phyloP scores from a whole-genome alignment of 2,888 invertebrate genomes.

The Parascotia fuliginaria region DNA sequence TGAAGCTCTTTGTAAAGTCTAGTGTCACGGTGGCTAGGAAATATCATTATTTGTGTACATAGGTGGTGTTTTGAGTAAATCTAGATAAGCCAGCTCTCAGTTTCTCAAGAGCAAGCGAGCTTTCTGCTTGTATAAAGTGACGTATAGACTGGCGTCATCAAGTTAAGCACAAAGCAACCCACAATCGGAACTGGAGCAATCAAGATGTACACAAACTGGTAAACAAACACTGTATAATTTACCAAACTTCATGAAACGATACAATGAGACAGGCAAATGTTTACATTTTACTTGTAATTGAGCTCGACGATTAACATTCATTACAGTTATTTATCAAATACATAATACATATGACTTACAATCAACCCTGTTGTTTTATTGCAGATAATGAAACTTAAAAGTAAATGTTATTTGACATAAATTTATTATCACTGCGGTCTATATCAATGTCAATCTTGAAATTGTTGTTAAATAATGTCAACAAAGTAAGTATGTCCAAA shows the following conservation, averaged over 20 bases:
- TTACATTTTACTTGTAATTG: conserved; percentile 36
- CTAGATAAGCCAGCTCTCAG: conserved; percentile 55
- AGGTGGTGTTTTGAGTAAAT: conserved; percentile 48
- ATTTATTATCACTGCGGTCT: too few species aligned
- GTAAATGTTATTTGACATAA: too few species aligned
- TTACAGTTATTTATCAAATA: conserved; percentile 21
- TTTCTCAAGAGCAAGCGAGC: conserved; percentile 51
- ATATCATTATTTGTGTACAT: conserved; percentile 55
- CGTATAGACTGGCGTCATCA: conserved; percentile 49
- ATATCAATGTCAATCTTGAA: not conserved
- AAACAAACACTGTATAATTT: conserved; percentile 46
- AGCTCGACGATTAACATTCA: conserved; percentile 18
- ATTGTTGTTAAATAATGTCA: not conserved
- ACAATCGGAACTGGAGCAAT: conserved; percentile 51
- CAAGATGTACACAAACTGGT: conserved; percentile 49
- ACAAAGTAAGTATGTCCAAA: not conserved
- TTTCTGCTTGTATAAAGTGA: conserved; percentile 50
- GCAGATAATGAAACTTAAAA: too few species aligned
- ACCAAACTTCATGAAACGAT: conserved; percentile 42
- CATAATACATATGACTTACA: not conserved
- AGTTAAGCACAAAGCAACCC: conserved; percentile 55
- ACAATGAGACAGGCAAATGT: conserved; percentile 38
- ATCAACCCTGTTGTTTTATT: not conserved
- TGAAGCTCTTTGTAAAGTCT: conserved; percentile 38
- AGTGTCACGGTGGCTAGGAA: conserved; percentile 44